Evolutionary conservation across 2,113 vertebrate genomes (phyloP).

Genomic region (Saimiri boliviensis): DNA sequence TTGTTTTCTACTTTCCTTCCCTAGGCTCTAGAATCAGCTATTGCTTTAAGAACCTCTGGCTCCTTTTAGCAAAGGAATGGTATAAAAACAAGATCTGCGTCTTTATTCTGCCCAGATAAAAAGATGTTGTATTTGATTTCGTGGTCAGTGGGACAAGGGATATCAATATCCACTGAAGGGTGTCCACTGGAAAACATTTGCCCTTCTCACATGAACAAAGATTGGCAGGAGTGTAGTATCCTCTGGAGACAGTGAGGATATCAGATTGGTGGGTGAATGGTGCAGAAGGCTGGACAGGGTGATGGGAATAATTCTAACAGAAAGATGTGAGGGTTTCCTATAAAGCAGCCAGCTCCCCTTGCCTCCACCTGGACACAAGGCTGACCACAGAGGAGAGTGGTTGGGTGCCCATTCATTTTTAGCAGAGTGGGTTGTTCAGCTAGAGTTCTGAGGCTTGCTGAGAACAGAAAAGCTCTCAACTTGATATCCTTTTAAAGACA

Average conservation of each 20-base stretch:
- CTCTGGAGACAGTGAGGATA: background rate
- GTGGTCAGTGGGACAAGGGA: background rate
- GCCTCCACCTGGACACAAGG: background rate
- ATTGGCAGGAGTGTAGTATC: background rate
- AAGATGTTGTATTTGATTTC: background rate
- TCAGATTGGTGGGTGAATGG: background rate
- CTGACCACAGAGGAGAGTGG: background rate
- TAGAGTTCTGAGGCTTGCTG: background rate
- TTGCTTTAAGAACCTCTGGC: background rate
- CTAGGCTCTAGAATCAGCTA: background rate
- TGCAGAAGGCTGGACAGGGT: background rate
- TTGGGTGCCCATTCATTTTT: background rate
- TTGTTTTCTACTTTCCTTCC: background rate
- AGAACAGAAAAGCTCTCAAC: background rate
- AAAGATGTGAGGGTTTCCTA: background rate
- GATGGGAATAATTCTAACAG: background rate
- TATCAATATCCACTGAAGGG: background rate
- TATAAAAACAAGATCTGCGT: background rate
- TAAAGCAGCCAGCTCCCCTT: background rate
- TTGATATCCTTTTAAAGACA: background rate
- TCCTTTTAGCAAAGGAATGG: background rate
- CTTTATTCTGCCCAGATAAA: background rate
- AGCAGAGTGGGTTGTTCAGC: background rate
- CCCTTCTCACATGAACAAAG: background rate
- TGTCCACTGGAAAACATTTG: too few species aligned